phyloP scores from a whole-genome alignment of 2,113 vertebrate species.

The Diglossa brunneiventris region DNA sequence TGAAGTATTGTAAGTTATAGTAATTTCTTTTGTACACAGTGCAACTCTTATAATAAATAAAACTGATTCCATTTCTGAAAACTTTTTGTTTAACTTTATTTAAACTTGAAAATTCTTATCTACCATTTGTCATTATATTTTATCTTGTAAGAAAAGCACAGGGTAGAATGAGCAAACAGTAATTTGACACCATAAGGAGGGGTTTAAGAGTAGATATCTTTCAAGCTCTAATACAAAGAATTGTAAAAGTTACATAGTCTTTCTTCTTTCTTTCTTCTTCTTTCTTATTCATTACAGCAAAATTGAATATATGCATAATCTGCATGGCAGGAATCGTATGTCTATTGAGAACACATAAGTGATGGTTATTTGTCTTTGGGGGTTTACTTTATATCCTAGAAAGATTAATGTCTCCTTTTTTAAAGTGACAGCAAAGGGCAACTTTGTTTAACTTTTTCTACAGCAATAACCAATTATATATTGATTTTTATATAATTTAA shows the following conservation, averaged over 20 bases:
- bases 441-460: not conserved
- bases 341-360: not conserved
- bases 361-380: not conserved
- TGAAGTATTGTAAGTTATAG: not conserved
- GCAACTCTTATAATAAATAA: slow-evolving; percentile 36
- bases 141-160: not conserved
- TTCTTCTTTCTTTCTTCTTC: not conserved
- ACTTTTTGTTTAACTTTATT: not conserved
- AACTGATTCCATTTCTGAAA: not conserved
- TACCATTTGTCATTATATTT: not conserved
- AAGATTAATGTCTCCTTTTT: not conserved
- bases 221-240: not conserved
- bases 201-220: not conserved
- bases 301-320: not conserved
- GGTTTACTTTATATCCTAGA: not conserved
- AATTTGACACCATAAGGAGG: not conserved
- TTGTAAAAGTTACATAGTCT: not conserved
- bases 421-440: not conserved
- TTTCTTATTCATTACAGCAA: not conserved
- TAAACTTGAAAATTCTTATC: not conserved
- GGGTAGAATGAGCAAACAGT: not conserved
- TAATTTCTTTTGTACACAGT: not conserved
- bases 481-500: not conserved
- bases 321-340: not conserved
- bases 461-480: not conserved